These are phyloP conservation scores for Orchestia grillus DNA, from an alignment of 1,140 invertebrate genomes.

Conservation along the genomic window DNA sequence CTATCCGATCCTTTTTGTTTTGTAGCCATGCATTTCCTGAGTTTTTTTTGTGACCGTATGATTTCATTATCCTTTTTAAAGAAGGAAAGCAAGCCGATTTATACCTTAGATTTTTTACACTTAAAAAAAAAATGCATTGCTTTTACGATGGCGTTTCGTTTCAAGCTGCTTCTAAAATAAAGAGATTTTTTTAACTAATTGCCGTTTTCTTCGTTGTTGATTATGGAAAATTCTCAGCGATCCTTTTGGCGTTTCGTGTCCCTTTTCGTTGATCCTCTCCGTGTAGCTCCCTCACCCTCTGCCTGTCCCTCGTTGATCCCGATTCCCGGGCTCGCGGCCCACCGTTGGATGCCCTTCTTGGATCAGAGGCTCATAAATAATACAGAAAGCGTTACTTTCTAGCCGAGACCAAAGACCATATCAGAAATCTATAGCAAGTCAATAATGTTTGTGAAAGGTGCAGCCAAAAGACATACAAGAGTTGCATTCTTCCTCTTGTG, in stretches of 20 bases:
- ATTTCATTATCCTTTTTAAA: neutral
- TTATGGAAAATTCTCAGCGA: neutral
- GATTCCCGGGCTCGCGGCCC: neutral
- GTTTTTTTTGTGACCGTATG: neutral
- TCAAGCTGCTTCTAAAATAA: neutral
- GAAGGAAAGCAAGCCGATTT: neutral
- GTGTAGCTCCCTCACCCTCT: neutral
- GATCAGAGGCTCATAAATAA: conserved; percentile 52
- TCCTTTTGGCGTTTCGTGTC: neutral
- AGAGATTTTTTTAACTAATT: neutral
- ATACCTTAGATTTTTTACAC: neutral
- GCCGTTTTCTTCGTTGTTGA: neutral
- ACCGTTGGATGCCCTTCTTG: conserved; percentile 24
- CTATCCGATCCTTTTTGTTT: neutral
- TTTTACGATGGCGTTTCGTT: neutral
- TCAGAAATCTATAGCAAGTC: conserved; percentile 52
- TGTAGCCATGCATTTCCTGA: neutral
- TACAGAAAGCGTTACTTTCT: conserved; percentile 42
- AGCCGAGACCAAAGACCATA: conserved; percentile 50
- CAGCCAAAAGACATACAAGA: conserved; percentile 30
- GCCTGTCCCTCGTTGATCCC: neutral
- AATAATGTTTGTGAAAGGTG: conserved; percentile 53
- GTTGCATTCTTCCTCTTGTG: conserved; percentile 21
- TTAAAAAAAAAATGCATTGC: neutral
- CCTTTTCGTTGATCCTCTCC: neutral